Evolutionary conservation across 2,797 vertebrate species (phyloP), one percentile per base, ranked within the genome.

Genomic region (Bradypodion pumilum): DNA sequence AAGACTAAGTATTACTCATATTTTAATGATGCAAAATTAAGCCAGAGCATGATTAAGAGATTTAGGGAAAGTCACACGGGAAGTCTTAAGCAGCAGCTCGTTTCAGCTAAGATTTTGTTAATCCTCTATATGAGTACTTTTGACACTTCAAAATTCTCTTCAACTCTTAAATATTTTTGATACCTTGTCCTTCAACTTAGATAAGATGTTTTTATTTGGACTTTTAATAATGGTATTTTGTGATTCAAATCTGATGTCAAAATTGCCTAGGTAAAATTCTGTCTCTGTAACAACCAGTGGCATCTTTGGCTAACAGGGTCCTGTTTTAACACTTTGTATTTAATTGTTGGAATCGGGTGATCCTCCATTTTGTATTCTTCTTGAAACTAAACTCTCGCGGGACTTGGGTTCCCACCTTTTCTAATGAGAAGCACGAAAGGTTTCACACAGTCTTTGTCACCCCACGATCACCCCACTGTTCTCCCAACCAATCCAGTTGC

Each of bases 21-120:
- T 44, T 52, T 81, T 85, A 89, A 37, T 66, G 0, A 59, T 62
- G 42, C 44, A 91, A 81, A 88, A 81, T 1, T 73, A 49, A 87
- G 78, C 25, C 69, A 52, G 10, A 80, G 35, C 80, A 29, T 76
- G 80, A n/a, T 65, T 4, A 62, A 37, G 6, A 49, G 2, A 16
- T 69, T 74, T 91, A 40, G 7, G 44, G 52, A 52, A 12, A 59
- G 32, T 46, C 0, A 0, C 75, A 90, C 35, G 81, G 25, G 32
- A 87, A 87, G n/a, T 85, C 60, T 86, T 7, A 80, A 62, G 23
- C 2, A 80, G 32, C 87, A 65, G 2, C 37, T 78, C 9, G 9
- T 80, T 13, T 72, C 46, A 91, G 82, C 66, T 49, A 10, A 83
- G 46, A 59, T 29, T n/a, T 78, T 59, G 37, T 2, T 81, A 77